phyloP scores from a whole-genome alignment of 2,888 invertebrate species.

The Pyrrhia umbra region DNA sequence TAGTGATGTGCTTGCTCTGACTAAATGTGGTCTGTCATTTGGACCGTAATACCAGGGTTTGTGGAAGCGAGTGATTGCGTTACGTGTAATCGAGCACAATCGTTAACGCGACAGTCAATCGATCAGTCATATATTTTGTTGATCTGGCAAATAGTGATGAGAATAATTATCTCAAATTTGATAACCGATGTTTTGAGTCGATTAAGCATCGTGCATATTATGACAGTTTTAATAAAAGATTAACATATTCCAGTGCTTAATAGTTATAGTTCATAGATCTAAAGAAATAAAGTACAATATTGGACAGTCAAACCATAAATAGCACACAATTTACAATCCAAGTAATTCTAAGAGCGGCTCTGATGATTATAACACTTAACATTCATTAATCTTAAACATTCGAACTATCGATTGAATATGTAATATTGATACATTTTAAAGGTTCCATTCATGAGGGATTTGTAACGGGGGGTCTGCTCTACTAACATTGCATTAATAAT shows the following conservation, averaged over 20 bases:
- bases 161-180: not conserved
- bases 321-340: conserved; percentile 32
- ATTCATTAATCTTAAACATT: conserved; percentile 54
- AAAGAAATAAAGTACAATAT: conserved; percentile 23
- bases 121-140: not conserved
- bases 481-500: conserved; percentile 46
- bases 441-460: conserved; percentile 21
- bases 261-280: not conserved
- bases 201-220: conserved; percentile 19
- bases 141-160: not conserved
- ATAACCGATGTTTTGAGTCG: not conserved
- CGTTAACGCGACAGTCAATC: not conserved
- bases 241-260: not conserved
- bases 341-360: conserved; percentile 37
- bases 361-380: conserved; percentile 50
- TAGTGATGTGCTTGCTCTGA: conserved; percentile 16
- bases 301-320: not conserved
- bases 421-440: conserved; percentile 37
- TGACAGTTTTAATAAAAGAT: not conserved
- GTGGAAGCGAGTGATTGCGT: not conserved
- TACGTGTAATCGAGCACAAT: not conserved
- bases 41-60: not conserved
- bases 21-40: not conserved
- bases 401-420: conserved; percentile 43
- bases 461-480: conserved; percentile 43